Evolutionary conservation across 2,797 vertebrate species (phyloP), one percentile per base, ranked within the genome.

Genomic region (Sebastolobus altivelis): DNA sequence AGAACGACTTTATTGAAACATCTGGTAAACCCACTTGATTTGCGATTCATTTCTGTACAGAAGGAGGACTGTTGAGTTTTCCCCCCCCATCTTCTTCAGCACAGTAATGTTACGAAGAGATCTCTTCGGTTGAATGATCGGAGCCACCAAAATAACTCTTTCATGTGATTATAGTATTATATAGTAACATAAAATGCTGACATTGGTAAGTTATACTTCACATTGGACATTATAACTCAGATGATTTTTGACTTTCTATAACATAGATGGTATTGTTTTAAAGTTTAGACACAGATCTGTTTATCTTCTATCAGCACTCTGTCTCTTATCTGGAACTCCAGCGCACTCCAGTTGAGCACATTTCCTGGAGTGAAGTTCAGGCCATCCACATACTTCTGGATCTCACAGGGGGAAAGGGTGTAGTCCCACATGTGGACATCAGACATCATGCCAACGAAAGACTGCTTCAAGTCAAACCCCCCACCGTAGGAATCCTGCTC

Each of bases 361-460:
- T 91, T 91, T 0, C 90, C 86, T 0, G 92, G 86, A 31, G 92
- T 88, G 60, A 79, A 88, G 73, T 55, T 88, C 1, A 33, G 14
- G 0, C 46, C 63, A 8, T 90, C 63, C 33, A 60, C 13, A 11
- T 89, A 93, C 13, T 29, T 81, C 0, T 75, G 59, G 25, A 95
- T 89, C 66, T 94, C 83, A 55, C 87, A 91, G 0, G 89, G 46
- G 0, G 92, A 91, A 8, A 95, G 82, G 55, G 12, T 35, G n/a
- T n/a, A 0, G 3, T 92, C 79, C 93, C 95, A 94, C 88, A 94
- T 79, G 79, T 93, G 82, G 22, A 94, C 75, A 0, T 94, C 92
- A 0, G 87, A 40, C 71, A 95, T 81, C 84, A 93, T 94, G 0
- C 94, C 94, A 1, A 91, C 68, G 2, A 94, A 94, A 33, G 83